Conservation (phyloP, 53 echinoderm and acorn worm species). For the Crossaster papposus region DNA sequence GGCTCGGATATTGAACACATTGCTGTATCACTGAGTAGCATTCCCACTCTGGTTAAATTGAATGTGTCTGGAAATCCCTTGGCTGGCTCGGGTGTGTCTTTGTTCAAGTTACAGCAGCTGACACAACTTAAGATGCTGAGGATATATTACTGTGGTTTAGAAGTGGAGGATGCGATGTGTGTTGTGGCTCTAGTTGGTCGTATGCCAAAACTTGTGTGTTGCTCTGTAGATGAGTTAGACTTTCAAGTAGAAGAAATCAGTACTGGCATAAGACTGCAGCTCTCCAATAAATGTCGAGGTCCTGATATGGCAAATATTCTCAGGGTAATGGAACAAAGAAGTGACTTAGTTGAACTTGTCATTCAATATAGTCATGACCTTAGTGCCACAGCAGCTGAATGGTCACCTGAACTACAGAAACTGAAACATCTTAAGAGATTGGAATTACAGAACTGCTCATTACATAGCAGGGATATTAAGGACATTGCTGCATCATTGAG, state of each 20-base stretch:
- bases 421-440: no score
- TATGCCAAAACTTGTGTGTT: no score
- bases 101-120: background rate
- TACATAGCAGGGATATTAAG: no score
- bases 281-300: background rate
- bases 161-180: background rate
- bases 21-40: background rate
- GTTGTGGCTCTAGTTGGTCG: background rate
- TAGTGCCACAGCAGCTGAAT: no score
- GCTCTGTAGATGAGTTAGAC: background rate
- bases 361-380: no score
- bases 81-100: background rate
- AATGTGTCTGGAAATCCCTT: background rate
- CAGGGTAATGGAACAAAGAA: background rate
- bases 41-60: background rate
- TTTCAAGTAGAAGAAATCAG: background rate
- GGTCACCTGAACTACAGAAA: no score
- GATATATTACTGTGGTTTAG: background rate
- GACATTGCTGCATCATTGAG: no score
- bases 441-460: no score
- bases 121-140: background rate
- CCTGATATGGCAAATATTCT: background rate
- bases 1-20: background rate
- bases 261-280: background rate
- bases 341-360: background rate